Percentiles rank a stretch among this genome's conserved stretches.
Evolutionary conservation across 2,113 vertebrate species (phyloP).

Genomic region (Anas platyrhynchos): DNA sequence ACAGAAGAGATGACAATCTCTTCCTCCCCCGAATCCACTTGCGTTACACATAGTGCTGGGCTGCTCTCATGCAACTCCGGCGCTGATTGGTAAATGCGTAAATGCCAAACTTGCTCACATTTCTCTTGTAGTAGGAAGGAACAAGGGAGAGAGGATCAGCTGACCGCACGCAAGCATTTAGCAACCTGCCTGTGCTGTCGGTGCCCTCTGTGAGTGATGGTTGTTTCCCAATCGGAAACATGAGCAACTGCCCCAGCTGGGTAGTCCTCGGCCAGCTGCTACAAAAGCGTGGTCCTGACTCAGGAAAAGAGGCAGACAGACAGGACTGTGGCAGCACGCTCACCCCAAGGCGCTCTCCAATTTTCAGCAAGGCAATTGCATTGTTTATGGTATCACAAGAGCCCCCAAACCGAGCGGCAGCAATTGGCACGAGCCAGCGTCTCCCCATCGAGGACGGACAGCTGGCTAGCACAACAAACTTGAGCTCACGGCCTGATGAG

Average conservation of each 20-base stretch:
- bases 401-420: not conserved
- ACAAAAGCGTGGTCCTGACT: not conserved
- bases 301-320: not conserved
- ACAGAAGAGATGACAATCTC: slow-evolving; percentile 15
- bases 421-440: not conserved
- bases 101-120: slow-evolving; percentile 54
- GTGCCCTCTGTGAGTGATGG: slow-evolving; percentile 22
- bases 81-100: slow-evolving; percentile 34
- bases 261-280: not conserved
- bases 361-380: slow-evolving; percentile 1
- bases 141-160: not conserved
- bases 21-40: slow-evolving; percentile 35
- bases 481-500: not conserved
- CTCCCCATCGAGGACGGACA: not conserved
- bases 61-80: slow-evolving; percentile 59
- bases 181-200: slow-evolving; percentile 61
- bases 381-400: not conserved
- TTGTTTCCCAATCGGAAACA: slow-evolving; percentile 69
- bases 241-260: slow-evolving; percentile 15
- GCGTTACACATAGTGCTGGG: not conserved
- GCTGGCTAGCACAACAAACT: not conserved
- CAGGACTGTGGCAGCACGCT: not conserved
- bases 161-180: not conserved
- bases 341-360: not conserved
- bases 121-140: not conserved